Conservation (phyloP, 2,797 vertebrate species). For the Mus minutoides region DNA sequence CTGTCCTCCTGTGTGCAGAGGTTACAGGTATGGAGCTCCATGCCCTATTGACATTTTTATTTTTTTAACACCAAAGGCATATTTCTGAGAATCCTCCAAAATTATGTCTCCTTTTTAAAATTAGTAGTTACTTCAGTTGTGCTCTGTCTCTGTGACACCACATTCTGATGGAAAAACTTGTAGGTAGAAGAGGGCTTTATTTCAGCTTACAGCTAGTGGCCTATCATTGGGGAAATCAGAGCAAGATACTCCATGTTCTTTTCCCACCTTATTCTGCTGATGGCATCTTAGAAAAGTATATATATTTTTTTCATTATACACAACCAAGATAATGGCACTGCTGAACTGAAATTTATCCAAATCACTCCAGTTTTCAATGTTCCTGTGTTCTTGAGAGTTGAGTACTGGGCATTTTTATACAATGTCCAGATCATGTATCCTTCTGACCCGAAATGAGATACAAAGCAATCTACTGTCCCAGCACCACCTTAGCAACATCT, state of each 20-base stretch:
- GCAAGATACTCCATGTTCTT: neutral
- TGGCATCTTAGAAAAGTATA: neutral
- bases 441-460: neutral
- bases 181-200: neutral
- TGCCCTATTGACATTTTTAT: neutral
- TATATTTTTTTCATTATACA: neutral
- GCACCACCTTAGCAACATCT: neutral
- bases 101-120: slow-evolving; percentile 14
- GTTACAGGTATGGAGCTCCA: neutral
- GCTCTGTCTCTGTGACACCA: neutral
- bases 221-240: neutral
- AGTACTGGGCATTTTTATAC: neutral
- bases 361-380: neutral
- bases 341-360: neutral
- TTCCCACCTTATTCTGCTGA: neutral
- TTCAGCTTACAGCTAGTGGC: neutral
- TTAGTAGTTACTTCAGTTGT: neutral
- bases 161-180: neutral
- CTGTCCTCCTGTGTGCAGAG: no score
- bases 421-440: neutral
- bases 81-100: slow-evolving; percentile 6
- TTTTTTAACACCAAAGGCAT: neutral
- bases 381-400: neutral
- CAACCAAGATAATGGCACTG: neutral
- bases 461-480: neutral